Conservation (phyloP, 35 echinoderm and acorn worm genomes). For the Lytechinus variegatus region DNA sequence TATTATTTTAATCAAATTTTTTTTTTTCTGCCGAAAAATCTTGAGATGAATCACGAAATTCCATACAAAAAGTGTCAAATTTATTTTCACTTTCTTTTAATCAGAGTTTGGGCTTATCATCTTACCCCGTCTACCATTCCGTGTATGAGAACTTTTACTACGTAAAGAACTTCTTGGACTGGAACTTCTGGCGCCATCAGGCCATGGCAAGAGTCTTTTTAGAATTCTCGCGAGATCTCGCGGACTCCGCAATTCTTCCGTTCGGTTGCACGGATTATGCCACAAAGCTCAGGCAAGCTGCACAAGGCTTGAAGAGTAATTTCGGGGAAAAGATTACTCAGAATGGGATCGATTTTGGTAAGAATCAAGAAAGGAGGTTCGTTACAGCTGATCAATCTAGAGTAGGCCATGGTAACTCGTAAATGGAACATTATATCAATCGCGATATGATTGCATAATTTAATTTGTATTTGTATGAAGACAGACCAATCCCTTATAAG, state of each 20-base stretch:
- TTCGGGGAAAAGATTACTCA: constrained; percentile 70
- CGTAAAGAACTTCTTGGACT: constrained; percentile 72
- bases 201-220: constrained; percentile 69
- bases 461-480: not conserved
- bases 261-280: constrained; percentile 77
- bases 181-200: constrained; percentile 76
- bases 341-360: constrained; percentile 85
- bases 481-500: too few relatives aligned
- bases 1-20: too few relatives aligned
- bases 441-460: not conserved
- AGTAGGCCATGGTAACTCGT: not conserved
- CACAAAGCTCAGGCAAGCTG: constrained; percentile 57
- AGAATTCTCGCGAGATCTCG: constrained; percentile 80
- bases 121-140: constrained; percentile 92
- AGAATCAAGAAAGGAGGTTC: not conserved
- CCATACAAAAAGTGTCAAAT: too few relatives aligned
- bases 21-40: too few relatives aligned
- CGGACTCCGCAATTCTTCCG: constrained; percentile 83
- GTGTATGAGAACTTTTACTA: constrained; percentile 92
- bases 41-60: too few relatives aligned
- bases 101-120: constrained; percentile 68
- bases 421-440: not conserved
- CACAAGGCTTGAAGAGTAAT: constrained; percentile 56
- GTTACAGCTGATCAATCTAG: not conserved
- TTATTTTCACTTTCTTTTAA: not conserved